Percentiles rank a stretch among this genome's conserved stretches.
Conservation (phyloP, 2,113 vertebrate genomes). For the Lipophrys pholis region DNA sequence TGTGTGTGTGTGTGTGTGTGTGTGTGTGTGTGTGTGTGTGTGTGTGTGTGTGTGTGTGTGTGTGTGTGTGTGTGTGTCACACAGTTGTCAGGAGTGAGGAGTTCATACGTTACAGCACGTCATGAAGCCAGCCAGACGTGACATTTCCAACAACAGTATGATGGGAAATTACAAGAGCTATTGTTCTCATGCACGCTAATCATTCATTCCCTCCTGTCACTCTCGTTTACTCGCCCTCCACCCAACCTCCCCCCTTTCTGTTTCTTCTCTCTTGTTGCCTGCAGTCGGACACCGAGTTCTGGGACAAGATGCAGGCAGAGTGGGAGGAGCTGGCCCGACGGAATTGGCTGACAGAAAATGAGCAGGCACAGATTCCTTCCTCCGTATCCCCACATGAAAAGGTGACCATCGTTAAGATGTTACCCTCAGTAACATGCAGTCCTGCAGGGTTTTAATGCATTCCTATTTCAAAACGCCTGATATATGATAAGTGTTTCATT, state of each 20-base stretch:
- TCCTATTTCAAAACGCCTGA: too few relatives aligned
- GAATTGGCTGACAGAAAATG: constrained; percentile 97
- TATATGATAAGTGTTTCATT: too few relatives aligned
- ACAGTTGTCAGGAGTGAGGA: constrained; percentile 40
- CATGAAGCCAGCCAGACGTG: constrained; percentile 31
- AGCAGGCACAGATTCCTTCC: constrained; percentile 86
- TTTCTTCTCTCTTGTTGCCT: constrained; percentile 35
- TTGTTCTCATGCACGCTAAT: constrained; percentile 42
- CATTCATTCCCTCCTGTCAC: constrained; percentile 22
- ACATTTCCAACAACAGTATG: constrained; percentile 51
- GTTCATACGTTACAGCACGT: constrained; percentile 18
- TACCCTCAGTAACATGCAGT: background rate
- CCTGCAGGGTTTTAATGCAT: too few relatives aligned
- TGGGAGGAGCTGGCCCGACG: constrained; percentile 98
- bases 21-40: too few relatives aligned
- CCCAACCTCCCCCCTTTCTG: background rate
- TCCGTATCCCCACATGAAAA: constrained; percentile 93
- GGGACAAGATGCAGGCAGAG: constrained; percentile 99
- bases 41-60: too few relatives aligned
- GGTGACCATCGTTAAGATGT: constrained; percentile 77
- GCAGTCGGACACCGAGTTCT: constrained; percentile 98
- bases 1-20: too few relatives aligned
- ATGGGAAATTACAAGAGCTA: constrained; percentile 44
- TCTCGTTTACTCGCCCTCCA: background rate
- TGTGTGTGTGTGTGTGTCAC: too few relatives aligned